Conservation (phyloP, 2,113 vertebrate species). For the Nipponia nippon region DNA sequence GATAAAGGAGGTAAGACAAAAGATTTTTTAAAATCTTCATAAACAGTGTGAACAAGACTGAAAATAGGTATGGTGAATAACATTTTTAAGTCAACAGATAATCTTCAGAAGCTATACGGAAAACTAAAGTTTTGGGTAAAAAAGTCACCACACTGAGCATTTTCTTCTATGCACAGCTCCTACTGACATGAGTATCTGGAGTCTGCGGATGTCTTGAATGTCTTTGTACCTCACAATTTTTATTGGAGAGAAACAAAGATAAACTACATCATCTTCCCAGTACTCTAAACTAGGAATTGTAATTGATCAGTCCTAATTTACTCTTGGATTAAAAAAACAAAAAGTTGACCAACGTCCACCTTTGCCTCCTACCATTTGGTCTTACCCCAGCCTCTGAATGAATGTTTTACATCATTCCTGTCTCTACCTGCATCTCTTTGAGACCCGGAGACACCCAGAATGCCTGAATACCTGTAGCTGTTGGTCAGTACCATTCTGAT, state of each 20-base stretch:
- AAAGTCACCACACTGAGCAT: not conserved
- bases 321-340: not conserved
- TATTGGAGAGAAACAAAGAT: not conserved
- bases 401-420: not conserved
- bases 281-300: not conserved
- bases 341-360: not conserved
- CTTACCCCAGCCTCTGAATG: not conserved
- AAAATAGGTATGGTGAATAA: not conserved
- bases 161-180: not conserved
- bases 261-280: not conserved
- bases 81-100: not conserved
- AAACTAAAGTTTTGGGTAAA: not conserved
- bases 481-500: not conserved
- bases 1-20: not conserved
- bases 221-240: not conserved
- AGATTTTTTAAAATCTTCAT: not conserved
- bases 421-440: not conserved
- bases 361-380: not conserved
- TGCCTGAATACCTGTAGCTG: not conserved
- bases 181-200: not conserved
- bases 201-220: not conserved
- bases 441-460: not conserved
- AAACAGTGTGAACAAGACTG: not conserved
- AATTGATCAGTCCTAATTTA: not conserved
- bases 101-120: not conserved